These are phyloP conservation scores for Glaucidium brasilianum DNA, from an alignment of 2,113 vertebrate species.

Conservation along the genomic window DNA sequence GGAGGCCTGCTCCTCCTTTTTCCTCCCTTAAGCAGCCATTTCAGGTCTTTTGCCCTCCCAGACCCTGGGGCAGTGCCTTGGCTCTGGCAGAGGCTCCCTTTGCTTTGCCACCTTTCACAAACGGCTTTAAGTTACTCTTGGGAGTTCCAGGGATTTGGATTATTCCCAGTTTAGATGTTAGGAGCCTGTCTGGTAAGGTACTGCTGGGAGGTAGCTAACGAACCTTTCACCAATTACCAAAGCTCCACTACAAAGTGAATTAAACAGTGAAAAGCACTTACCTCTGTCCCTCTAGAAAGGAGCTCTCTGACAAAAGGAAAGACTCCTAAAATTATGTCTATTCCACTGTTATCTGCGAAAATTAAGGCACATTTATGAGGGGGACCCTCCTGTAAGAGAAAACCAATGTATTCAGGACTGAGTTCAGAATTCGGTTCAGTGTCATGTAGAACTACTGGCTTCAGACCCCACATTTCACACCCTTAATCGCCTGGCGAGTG, in stretches of 20 bases:
- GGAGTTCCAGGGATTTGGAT: neutral
- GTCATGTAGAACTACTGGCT: neutral
- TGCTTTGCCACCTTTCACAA: neutral
- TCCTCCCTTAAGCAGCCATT: fast-evolving
- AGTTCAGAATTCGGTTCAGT: neutral
- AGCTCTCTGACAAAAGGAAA: conserved; percentile 99
- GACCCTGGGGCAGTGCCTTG: neutral
- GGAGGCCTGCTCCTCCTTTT: neutral
- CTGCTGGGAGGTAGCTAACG: neutral
- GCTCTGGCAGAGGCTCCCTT: neutral
- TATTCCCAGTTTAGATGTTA: neutral
- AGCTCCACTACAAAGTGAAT: fast-evolving
- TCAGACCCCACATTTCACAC: neutral
- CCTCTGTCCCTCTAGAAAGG: conserved; percentile 94
- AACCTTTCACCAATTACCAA: neutral
- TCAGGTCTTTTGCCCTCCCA: fast-evolving
- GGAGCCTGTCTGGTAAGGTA: neutral
- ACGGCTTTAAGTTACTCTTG: neutral
- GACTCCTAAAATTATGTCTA: conserved; percentile 98
- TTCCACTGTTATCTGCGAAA: conserved; percentile 99
- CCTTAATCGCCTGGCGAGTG: neutral
- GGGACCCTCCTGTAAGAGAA: conserved; percentile 96
- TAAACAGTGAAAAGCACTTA: conserved; percentile 21
- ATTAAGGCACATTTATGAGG: conserved; percentile 99
- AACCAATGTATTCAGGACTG: conserved; percentile 73